A percentile compares a stretch with the other conserved stretches of the same genome.
phyloP scores from a whole-genome alignment of 2,888 invertebrate species.

The Hipparchia sbordonii region DNA sequence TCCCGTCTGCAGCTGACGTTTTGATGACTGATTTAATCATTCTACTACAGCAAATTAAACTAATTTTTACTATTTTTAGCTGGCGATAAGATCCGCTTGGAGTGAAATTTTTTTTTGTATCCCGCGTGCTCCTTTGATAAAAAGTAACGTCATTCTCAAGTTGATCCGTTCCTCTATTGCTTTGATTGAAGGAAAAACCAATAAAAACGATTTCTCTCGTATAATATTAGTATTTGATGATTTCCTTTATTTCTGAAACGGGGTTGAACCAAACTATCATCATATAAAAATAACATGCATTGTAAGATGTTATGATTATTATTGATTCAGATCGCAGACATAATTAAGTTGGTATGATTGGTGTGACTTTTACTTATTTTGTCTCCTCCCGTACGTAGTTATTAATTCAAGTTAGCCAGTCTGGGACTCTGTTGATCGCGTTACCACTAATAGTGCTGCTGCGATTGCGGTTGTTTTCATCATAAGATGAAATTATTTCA shows the following conservation, averaged over 20 bases:
- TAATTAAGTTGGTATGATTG: not conserved
- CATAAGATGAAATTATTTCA: conserved; percentile 43
- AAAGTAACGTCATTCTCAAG: no score
- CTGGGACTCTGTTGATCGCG: conserved; percentile 43
- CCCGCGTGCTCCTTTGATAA: not conserved
- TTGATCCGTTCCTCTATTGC: no score
- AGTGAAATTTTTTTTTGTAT: not conserved
- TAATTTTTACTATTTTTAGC: not conserved
- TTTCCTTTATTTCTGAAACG: no score
- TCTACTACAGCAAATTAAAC: not conserved
- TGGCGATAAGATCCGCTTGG: not conserved
- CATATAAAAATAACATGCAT: not conserved
- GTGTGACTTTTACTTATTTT: not conserved
- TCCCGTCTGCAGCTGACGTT: conserved; percentile 6
- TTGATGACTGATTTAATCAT: not conserved
- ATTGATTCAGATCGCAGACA: not conserved
- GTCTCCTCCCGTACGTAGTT: conserved; percentile 14
- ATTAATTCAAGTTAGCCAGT: conserved; percentile 42
- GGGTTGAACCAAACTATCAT: no score
- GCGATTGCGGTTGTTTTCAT: conserved; percentile 45
- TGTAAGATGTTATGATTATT: not conserved
- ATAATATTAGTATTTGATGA: no score
- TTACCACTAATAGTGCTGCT: conserved; percentile 42
- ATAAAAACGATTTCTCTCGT: no score
- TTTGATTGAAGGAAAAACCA: no score